phyloP scores from a whole-genome alignment of 2,888 invertebrate species.

The Eutolmus rufibarbis region DNA sequence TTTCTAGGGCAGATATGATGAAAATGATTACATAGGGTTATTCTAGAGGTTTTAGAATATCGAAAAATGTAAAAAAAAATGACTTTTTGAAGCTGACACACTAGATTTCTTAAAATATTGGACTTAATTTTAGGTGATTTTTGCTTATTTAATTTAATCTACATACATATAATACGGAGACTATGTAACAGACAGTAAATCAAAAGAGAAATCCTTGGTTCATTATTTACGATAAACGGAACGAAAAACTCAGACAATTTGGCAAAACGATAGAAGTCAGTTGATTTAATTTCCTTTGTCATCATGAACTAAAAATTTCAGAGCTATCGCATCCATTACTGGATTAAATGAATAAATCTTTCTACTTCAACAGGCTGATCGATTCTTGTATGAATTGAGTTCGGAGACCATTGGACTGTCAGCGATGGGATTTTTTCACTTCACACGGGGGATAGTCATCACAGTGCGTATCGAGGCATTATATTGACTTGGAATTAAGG shows the following conservation, averaged over 20 bases:
- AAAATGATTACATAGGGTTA: too few species aligned
- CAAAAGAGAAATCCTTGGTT: not conserved
- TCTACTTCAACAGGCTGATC: conserved; percentile 52
- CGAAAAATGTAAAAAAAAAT: too few species aligned
- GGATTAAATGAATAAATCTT: not conserved
- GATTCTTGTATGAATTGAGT: conserved; percentile 56
- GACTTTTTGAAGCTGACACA: too few species aligned
- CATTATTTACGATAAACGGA: conserved; percentile 58
- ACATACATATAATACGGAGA: not conserved
- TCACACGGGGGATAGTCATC: conserved; percentile 57
- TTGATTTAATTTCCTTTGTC: conserved; percentile 54
- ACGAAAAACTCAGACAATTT: conserved; percentile 59
- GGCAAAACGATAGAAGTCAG: not conserved
- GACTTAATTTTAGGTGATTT: not conserved
- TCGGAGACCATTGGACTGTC: conserved; percentile 57
- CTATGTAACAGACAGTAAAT: not conserved
- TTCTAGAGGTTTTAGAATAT: too few species aligned
- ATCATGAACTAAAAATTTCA: conserved; percentile 62
- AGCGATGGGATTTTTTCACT: conserved; percentile 57
- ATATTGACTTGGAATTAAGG: not conserved
- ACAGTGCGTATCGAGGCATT: conserved; percentile 51
- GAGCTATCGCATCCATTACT: conserved; percentile 55
- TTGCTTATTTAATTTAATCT: not conserved
- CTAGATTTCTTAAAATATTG: not conserved
- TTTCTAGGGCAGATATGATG: too few species aligned